Evolutionary conservation across 2,888 invertebrate species (phyloP).

Genomic region (Nipponacmea schrenckii): DNA sequence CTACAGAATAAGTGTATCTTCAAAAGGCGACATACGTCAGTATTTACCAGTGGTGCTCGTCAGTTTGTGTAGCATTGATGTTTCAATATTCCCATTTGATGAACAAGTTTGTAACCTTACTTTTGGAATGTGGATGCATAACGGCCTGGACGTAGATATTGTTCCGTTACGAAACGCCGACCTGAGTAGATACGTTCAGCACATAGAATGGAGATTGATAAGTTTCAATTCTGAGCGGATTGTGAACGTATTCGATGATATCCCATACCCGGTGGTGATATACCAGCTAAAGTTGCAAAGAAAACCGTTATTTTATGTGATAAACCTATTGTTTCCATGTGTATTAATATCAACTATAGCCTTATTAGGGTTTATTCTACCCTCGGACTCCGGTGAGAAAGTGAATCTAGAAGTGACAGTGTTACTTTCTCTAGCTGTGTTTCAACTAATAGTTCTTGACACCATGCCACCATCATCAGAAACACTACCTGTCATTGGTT

Average conservation of each 20-base stretch:
- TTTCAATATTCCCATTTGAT: conserved; percentile 74
- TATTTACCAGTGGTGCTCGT: conserved; percentile 31
- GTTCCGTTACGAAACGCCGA: conserved; percentile 22
- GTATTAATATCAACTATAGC: conserved; percentile 49
- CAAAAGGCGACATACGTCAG: conserved; percentile 6
- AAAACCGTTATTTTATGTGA: conserved; percentile 52
- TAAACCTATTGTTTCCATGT: conserved; percentile 57
- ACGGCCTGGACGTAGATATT: conserved; percentile 36
- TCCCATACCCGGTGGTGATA: conserved; percentile 31
- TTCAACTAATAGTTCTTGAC: conserved; percentile 54
- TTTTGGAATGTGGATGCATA: conserved; percentile 96
- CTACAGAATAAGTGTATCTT: conserved; percentile 7
- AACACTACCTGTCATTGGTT: conserved; percentile 51
- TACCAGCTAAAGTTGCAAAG: conserved; percentile 34
- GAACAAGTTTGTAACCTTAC: conserved; percentile 98
- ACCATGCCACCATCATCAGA: conserved; percentile 56
- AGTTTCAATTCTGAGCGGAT: conserved; percentile 19
- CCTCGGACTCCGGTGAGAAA: conserved; percentile 57
- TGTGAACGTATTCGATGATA: conserved; percentile 23
- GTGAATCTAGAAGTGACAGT: conserved; percentile 54
- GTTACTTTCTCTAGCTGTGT: conserved; percentile 55
- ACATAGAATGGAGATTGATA: conserved; percentile 39
- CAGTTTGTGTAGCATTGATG: conserved; percentile 55
- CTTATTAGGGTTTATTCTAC: conserved; percentile 52
- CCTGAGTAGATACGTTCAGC: conserved; percentile 32